phyloP scores from a whole-genome alignment of 2,888 invertebrate genomes.

The Atrina japonica region DNA sequence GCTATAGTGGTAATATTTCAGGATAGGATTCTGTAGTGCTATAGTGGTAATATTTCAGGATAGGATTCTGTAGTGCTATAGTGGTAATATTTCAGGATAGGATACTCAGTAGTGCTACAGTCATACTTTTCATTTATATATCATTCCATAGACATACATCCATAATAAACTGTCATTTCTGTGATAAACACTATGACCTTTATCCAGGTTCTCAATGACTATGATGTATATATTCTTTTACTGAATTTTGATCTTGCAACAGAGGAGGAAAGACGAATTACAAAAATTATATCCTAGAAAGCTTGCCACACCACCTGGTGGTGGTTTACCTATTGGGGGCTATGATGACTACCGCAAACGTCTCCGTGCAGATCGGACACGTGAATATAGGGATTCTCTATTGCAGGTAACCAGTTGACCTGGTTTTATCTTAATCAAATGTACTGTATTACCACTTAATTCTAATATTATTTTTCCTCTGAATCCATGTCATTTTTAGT shows the following conservation, averaged over 20 bases:
- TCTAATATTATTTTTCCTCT: neutral
- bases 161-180: no score
- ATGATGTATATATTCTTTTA: constrained; percentile 5
- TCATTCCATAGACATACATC: no score
- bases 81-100: no score
- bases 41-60: no score
- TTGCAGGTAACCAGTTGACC: constrained; percentile 20
- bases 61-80: no score
- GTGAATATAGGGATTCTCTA: constrained; percentile 26
- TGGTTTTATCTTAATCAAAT: neutral
- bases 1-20: no score
- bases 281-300: constrained; percentile 3
- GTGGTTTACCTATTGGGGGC: constrained; percentile 34
- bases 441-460: no score
- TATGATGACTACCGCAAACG: constrained; percentile 36
- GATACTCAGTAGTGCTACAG: no score
- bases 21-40: no score
- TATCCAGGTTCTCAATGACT: no score
- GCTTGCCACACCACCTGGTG: constrained; percentile 36
- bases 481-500: neutral
- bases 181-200: no score
- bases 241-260: constrained; percentile 16
- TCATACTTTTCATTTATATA: no score
- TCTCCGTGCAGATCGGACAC: constrained; percentile 10
- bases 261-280: constrained; percentile 27